Evolutionary conservation across 2,797 vertebrate species (phyloP), one percentile per base, ranked within the genome.

Genomic region (Aldrovandia affinis): DNA sequence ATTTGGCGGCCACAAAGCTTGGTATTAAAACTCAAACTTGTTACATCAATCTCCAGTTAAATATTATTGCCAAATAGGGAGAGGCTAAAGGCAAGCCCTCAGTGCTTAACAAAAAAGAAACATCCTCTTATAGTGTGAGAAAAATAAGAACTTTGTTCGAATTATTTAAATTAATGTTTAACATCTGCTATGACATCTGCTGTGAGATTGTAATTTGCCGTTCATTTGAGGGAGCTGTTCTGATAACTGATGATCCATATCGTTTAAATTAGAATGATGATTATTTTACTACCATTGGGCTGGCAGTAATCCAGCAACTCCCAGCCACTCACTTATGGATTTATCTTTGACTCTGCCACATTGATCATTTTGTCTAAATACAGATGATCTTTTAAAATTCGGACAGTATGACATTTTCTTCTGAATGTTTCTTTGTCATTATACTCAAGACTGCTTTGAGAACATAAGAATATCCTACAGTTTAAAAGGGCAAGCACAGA

Each of bases 51-150:
- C 47, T 54, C 47, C 50, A 79, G 73, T n/a, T 22, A 20, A 44
- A 22, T 50, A 78, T 44, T 47, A 25, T 78, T 78, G 65, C 33
- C 65, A 70, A 30, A 65, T 65, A 65, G 8, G 18, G 36, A 20
- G 12, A 39, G 6, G 18, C 33, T 7, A 15, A 73, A 39, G 33
- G 39, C 33, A 73, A 33, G 36, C 68, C 36, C 33, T 73, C 50
- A 88, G 52, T 88, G 10, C 20, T 8, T 1, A 73, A 30, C 33
- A n/a, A 42, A 73, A 73, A 73, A 15, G 36, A 73, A 39, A 20
- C 8, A 4, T 36, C 36, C 15, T 22, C 68, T 18, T 22, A 15
- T 39, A 42, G 36, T 73, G 36, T 20, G 33, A 36, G 33, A 42
- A 65, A 42, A 20, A 22, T 1, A 73, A 73, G n/a, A n/a, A n/a